Conservation (phyloP, 2,797 vertebrate species). For the Florisuga fusca region DNA sequence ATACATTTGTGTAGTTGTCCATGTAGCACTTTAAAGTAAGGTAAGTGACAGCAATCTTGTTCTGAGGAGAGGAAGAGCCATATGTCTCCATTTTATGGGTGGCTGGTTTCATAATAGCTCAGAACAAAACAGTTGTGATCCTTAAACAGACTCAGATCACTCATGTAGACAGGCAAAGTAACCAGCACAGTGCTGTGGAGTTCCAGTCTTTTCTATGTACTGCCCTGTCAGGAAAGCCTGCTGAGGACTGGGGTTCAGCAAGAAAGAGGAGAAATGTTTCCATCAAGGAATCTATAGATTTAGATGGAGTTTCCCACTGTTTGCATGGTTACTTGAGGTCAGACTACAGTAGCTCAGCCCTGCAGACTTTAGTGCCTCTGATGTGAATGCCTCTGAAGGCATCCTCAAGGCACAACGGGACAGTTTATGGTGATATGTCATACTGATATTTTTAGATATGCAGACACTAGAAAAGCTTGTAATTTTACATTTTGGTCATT, state of each 20-base stretch:
- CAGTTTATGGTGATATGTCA: background rate
- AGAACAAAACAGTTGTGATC: background rate
- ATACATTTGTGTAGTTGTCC: background rate
- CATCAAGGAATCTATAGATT: background rate
- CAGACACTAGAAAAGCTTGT: background rate
- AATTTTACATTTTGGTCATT: accelerated
- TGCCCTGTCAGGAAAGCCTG: background rate
- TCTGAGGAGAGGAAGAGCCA: background rate
- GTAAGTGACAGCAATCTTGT: background rate
- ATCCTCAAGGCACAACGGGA: background rate
- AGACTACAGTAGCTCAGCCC: background rate
- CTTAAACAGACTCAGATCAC: background rate
- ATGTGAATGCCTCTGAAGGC: background rate
- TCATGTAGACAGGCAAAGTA: background rate
- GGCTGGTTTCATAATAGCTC: background rate
- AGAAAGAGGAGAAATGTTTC: background rate
- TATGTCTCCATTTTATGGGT: background rate
- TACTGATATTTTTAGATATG: background rate
- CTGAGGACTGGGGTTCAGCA: background rate
- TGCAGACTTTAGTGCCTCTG: background rate
- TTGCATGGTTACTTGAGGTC: background rate
- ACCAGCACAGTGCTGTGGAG: accelerated
- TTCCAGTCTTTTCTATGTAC: background rate
- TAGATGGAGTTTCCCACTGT: background rate
- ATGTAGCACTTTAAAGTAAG: background rate